Percentiles rank a stretch among this genome's conserved stretches.
Evolutionary conservation across 2,888 invertebrate species (phyloP).

Genomic region (Galerucella calmariensis): DNA sequence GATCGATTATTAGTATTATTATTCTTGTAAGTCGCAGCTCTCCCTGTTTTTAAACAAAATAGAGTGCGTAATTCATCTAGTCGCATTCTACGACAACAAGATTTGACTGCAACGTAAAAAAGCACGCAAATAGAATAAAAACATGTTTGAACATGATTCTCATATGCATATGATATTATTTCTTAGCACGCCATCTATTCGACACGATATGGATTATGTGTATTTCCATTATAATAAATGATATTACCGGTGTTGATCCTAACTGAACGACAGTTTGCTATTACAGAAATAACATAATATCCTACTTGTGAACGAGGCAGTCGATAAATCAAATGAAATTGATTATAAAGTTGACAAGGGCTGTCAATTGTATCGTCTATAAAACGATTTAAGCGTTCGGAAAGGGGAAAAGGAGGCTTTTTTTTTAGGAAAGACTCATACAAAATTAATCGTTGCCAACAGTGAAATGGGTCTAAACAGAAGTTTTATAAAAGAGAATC

Average conservation of each 20-base stretch:
- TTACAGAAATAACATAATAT: conserved; percentile 47
- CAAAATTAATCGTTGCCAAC: conserved; percentile 6
- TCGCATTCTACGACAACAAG: no score
- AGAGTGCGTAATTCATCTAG: no score
- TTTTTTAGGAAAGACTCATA: conserved; percentile 10
- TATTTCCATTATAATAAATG: conserved; percentile 45
- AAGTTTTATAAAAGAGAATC: background rate
- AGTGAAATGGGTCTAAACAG: conserved; percentile 8
- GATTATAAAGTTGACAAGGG: conserved; percentile 48
- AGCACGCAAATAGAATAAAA: conserved; percentile 5
- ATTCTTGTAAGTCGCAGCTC: no score
- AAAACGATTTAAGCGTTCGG: conserved; percentile 23
- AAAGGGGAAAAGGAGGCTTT: conserved; percentile 8
- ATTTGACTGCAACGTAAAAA: background rate
- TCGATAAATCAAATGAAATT: conserved; percentile 48
- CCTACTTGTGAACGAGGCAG: conserved; percentile 43
- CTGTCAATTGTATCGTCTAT: conserved; percentile 45
- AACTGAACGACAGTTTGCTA: conserved; percentile 45
- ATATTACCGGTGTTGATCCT: conserved; percentile 43
- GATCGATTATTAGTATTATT: no score
- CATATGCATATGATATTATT: conserved; percentile 23
- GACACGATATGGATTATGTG: conserved; percentile 40
- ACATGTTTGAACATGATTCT: background rate
- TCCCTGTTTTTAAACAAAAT: no score
- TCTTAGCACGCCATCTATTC: conserved; percentile 16